Evolutionary conservation across 2,797 vertebrate species (phyloP).

Genomic region (Lagocephalus sceleratus): DNA sequence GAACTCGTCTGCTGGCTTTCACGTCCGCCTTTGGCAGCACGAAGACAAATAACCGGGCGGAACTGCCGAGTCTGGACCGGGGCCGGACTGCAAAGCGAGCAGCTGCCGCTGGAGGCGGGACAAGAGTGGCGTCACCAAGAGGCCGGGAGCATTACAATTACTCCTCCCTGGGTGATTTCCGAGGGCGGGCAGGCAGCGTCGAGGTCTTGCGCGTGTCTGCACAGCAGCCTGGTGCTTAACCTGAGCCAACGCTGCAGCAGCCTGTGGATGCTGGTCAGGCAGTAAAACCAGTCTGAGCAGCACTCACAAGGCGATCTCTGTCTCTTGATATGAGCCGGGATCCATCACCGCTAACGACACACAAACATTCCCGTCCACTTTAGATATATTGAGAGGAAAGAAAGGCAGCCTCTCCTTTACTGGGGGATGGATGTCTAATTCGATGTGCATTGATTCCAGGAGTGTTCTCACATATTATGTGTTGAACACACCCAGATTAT

Average conservation of each 20-base stretch:
- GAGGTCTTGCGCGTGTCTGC: no score
- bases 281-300: no score
- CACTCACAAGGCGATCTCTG: no score
- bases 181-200: constrained; percentile 39
- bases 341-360: no score
- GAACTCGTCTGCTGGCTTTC: constrained; percentile 21
- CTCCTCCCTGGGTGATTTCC: constrained; percentile 31
- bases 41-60: constrained; percentile 35
- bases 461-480: no score
- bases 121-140: constrained; percentile 34
- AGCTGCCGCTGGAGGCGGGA: constrained; percentile 17
- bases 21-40: constrained; percentile 40
- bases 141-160: constrained; percentile 37
- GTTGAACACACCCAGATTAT: no score
- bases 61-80: constrained; percentile 30
- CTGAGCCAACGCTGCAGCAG: background rate
- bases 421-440: no score
- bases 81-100: constrained; percentile 1
- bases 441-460: no score
- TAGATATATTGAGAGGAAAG: no score
- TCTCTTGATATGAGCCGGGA: no score
- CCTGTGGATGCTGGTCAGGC: background rate
- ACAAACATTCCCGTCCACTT: no score
- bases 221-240: constrained; percentile 9
- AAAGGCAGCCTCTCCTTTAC: no score